A percentile compares a stretch with the other conserved stretches of the same genome.
Conservation (phyloP, 2,888 invertebrate species). For the Tipula confusa region DNA sequence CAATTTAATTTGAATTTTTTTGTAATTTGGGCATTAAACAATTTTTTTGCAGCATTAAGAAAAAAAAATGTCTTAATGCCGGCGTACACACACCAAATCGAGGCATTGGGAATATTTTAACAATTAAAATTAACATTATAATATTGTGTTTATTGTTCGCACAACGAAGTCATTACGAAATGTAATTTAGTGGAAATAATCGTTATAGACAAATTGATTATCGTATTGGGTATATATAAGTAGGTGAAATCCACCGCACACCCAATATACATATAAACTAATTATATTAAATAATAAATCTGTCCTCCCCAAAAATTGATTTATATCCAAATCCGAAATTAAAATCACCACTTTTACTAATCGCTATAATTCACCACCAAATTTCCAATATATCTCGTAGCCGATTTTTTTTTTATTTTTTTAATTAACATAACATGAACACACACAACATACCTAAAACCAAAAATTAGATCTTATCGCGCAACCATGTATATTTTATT, state of each 20-base stretch:
- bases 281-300: not conserved
- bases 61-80: not conserved
- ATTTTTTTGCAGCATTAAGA: not conserved
- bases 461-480: not conserved
- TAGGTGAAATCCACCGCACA: too few species aligned
- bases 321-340: not conserved
- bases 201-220: not conserved
- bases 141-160: not conserved
- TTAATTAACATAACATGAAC: constrained; percentile 20
- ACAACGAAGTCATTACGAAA: not conserved
- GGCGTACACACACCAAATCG: too few species aligned
- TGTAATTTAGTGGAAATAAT: constrained; percentile 8
- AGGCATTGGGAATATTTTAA: constrained; percentile 10
- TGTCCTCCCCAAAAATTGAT: not conserved
- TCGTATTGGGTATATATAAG: not conserved
- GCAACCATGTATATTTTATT: not conserved
- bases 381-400: not conserved
- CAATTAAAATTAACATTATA: constrained; percentile 25
- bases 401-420: not conserved
- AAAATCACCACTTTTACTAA: not conserved
- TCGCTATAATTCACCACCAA: constrained; percentile 1
- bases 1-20: constrained; percentile 20
- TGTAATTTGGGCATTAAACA: not conserved
- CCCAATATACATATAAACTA: not conserved
- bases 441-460: not conserved